Evolutionary conservation across 2,797 vertebrate species (phyloP).

Genomic region (Cetoscarus ocellatus): DNA sequence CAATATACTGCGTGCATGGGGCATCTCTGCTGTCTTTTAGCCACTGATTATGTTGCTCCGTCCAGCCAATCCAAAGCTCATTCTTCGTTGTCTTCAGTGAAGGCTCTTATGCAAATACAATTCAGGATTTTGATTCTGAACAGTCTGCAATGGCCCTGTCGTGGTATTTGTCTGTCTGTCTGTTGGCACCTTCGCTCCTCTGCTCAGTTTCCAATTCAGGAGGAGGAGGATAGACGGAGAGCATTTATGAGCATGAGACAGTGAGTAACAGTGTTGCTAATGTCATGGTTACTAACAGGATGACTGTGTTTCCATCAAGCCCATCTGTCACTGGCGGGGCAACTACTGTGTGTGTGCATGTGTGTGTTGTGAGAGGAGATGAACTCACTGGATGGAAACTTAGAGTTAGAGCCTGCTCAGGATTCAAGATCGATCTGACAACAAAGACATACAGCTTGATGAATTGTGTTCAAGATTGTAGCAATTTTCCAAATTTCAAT

Average conservation of each 20-base stretch:
- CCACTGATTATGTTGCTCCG: slow-evolving; percentile 1
- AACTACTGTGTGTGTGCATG: slow-evolving; percentile 50
- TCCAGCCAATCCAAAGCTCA: not conserved
- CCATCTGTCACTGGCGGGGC: slow-evolving; percentile 70
- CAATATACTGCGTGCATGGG: not conserved
- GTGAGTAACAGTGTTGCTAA: slow-evolving; percentile 55
- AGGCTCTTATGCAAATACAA: not conserved
- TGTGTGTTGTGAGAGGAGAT: slow-evolving; percentile 9
- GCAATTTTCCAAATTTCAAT: no score
- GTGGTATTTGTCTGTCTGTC: slow-evolving; percentile 2
- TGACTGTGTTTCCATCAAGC: slow-evolving; percentile 62
- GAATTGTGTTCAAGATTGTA: no score
- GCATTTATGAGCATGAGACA: slow-evolving; percentile 38
- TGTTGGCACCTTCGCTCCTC: not conserved
- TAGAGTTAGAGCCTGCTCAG: slow-evolving; percentile 28
- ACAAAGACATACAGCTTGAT: slow-evolving; percentile 18
- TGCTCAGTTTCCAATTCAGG: slow-evolving; percentile 12
- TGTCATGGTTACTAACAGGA: slow-evolving; percentile 72
- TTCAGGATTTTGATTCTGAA: slow-evolving; percentile 1
- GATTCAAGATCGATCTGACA: slow-evolving; percentile 28
- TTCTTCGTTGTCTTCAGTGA: not conserved
- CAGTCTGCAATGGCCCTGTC: slow-evolving; percentile 2
- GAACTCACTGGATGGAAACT: slow-evolving; percentile 9
- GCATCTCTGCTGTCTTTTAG: not conserved
- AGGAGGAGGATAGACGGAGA: not conserved